Conservation (phyloP, 2,113 vertebrate genomes). For the Corythoichthys intestinalis region DNA sequence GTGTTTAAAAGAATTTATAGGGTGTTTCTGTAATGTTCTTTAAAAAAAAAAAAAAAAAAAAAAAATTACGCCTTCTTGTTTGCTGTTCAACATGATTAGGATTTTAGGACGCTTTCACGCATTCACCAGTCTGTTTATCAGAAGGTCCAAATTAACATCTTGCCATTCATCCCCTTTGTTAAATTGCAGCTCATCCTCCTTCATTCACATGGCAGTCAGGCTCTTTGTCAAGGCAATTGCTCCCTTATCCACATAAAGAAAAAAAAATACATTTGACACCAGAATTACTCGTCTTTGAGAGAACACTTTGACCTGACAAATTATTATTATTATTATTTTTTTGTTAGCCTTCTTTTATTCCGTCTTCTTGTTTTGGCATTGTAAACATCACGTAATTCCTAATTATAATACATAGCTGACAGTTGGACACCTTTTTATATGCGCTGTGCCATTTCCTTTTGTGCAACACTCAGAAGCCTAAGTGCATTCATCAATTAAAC, state of each 20-base stretch:
- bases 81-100: slow-evolving; percentile 1
- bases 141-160: slow-evolving; percentile 43
- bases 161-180: slow-evolving; percentile 28
- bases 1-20: too few species aligned
- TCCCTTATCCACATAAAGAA: slow-evolving; percentile 41
- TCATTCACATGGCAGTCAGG: slow-evolving; percentile 53
- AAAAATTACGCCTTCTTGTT: background rate
- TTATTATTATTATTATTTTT: slow-evolving; percentile 53
- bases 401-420: slow-evolving; percentile 21
- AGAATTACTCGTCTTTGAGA: slow-evolving; percentile 43
- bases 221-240: slow-evolving; percentile 43
- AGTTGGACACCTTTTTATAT: slow-evolving; percentile 46
- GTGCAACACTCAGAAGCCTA: slow-evolving; percentile 14
- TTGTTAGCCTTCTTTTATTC: slow-evolving; percentile 51
- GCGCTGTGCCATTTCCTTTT: slow-evolving; percentile 35
- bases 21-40: background rate
- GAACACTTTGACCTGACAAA: slow-evolving; percentile 48
- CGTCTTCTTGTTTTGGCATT: slow-evolving; percentile 34
- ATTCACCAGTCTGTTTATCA: slow-evolving; percentile 34
- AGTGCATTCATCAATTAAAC: slow-evolving; percentile 19
- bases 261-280: slow-evolving; percentile 57
- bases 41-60: background rate
- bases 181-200: slow-evolving; percentile 22
- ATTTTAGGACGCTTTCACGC: slow-evolving; percentile 16
- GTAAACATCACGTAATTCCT: slow-evolving; percentile 36